Evolutionary conservation across 2,797 vertebrate species (phyloP).

Genomic region (Coranthus polyacanthus): DNA sequence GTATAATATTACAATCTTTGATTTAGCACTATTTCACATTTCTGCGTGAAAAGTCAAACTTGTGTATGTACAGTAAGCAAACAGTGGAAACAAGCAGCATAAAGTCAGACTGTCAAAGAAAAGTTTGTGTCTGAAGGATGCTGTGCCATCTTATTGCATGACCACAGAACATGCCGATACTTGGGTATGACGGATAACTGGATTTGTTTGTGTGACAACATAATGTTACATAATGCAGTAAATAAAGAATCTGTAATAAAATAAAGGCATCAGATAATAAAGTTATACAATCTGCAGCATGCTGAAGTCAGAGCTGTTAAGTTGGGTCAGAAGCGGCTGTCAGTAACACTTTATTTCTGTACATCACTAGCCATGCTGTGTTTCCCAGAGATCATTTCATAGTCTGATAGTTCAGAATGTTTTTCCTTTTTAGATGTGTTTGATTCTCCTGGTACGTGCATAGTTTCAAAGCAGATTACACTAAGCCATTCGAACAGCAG

Average conservation of each 20-base stretch:
- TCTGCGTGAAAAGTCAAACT: neutral
- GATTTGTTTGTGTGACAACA: too few relatives aligned
- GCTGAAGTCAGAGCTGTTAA: neutral
- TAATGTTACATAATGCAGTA: neutral
- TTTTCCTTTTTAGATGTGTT: too few relatives aligned
- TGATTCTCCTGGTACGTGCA: too few relatives aligned
- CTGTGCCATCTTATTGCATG: neutral
- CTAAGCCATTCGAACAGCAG: neutral
- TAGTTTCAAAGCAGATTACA: neutral
- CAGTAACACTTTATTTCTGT: too few relatives aligned
- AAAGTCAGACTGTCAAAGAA: neutral
- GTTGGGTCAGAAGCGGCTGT: too few relatives aligned
- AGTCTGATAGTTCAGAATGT: too few relatives aligned
- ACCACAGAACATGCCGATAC: conserved; percentile 1
- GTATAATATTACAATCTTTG: too few relatives aligned
- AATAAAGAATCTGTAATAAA: neutral
- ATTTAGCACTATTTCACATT: neutral
- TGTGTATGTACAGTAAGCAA: too few relatives aligned
- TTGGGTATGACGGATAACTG: neutral
- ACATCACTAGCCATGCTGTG: too few relatives aligned
- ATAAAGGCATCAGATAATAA: neutral
- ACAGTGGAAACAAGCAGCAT: neutral
- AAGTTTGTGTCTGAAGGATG: neutral
- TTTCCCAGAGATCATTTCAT: too few relatives aligned
- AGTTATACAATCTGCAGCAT: neutral